phyloP scores from a whole-genome alignment of 2,797 vertebrate genomes.

The Podargus strigoides region DNA sequence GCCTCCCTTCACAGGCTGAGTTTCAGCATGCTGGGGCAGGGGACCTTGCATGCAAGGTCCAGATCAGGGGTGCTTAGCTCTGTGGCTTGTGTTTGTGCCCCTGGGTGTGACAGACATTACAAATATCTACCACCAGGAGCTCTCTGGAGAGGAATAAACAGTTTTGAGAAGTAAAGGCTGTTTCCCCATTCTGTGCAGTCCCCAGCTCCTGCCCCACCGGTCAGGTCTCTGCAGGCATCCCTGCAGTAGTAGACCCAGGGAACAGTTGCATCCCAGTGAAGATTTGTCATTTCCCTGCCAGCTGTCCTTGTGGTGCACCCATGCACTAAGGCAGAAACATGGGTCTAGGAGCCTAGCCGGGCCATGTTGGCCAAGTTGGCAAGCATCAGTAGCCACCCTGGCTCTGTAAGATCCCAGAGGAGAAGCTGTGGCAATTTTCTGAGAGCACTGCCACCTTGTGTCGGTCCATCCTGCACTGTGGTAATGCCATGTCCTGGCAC shows the following conservation, averaged over 20 bases:
- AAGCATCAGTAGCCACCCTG: neutral
- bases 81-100: neutral
- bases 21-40: neutral
- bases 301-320: neutral
- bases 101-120: neutral
- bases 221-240: accelerated
- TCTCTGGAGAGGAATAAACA: neutral
- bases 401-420: neutral
- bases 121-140: neutral
- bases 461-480: accelerated
- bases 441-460: constrained; percentile 56
- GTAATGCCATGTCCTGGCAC: accelerated
- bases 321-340: accelerated
- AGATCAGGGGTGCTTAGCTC: neutral
- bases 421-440: neutral
- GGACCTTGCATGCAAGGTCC: accelerated
- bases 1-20: accelerated
- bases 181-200: neutral
- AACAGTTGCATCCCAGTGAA: neutral
- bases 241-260: accelerated
- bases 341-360: accelerated
- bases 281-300: accelerated
- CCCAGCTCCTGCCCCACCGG: no score
- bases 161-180: neutral
- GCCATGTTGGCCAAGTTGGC: neutral